Evolutionary conservation across 2,888 invertebrate genomes (phyloP).

Genomic region (Drosophila colorata): DNA sequence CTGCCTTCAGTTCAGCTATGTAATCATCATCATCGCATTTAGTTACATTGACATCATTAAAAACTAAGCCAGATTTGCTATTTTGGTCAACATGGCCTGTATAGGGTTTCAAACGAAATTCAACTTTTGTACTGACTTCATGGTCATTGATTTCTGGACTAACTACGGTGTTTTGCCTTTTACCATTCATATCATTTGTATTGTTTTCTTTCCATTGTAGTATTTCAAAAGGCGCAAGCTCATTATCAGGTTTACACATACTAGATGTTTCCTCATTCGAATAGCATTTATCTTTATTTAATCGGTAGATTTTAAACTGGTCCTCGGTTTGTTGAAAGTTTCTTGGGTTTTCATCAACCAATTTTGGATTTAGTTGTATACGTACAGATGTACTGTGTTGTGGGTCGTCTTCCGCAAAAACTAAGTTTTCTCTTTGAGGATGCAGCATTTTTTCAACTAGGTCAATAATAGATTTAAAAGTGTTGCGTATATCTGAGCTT

Average conservation of each 20-base stretch:
- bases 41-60: background rate
- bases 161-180: background rate
- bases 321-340: background rate
- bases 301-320: too few species aligned
- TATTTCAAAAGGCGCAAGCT: background rate
- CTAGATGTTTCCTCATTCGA: background rate
- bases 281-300: background rate
- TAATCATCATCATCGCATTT: conserved; percentile 30
- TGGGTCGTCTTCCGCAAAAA: conserved; percentile 5
- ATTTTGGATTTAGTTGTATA: background rate
- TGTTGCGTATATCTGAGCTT: conserved; percentile 15
- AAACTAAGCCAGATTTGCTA: background rate
- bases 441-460: conserved; percentile 30
- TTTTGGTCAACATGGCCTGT: background rate
- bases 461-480: conserved; percentile 28
- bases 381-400: background rate
- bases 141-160: background rate
- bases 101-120: background rate
- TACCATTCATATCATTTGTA: background rate
- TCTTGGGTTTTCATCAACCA: background rate
- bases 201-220: too few species aligned
- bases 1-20: conserved; percentile 41
- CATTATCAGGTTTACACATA: background rate
- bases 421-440: conserved; percentile 39
- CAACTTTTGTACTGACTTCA: background rate